Evolutionary conservation across 2,797 vertebrate genomes (phyloP).

Genomic region (Channa striata): DNA sequence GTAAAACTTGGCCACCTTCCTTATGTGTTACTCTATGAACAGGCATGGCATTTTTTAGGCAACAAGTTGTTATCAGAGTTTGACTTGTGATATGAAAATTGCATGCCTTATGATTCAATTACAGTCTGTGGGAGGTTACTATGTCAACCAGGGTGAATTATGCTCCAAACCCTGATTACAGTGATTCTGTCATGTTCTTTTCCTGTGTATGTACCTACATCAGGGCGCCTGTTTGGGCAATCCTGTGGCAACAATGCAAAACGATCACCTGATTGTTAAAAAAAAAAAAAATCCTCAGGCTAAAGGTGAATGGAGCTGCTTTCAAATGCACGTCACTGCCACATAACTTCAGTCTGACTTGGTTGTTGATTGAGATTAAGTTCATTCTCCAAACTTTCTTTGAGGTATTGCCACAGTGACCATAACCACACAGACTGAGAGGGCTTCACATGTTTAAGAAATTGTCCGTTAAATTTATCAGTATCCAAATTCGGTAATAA

Average conservation of each 20-base stretch:
- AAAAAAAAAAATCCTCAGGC: not conserved
- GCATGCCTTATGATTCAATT: not conserved
- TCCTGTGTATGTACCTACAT: not conserved
- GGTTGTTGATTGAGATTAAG: not conserved
- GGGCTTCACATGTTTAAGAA: not conserved
- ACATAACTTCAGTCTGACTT: not conserved
- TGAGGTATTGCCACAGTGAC: not conserved
- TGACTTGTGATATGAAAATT: not conserved
- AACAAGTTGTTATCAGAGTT: not conserved
- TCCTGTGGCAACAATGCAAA: not conserved
- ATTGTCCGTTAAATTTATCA: not conserved
- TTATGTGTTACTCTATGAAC: no score
- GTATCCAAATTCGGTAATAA: not conserved
- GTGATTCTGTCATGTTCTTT: not conserved
- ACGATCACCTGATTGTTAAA: constrained; percentile 22
- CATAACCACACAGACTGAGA: not conserved
- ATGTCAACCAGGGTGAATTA: not conserved
- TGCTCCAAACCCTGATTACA: not conserved
- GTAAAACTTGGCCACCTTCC: not conserved
- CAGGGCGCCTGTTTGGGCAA: not conserved
- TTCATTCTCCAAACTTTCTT: not conserved
- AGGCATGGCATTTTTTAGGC: not conserved
- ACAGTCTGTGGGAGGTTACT: not conserved
- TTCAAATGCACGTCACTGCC: not conserved
- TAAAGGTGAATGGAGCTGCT: not conserved